A percentile compares a stretch with the other conserved stretches of the same genome.
Conservation (phyloP, 2,113 vertebrate genomes). For the Nothoprocta perdicaria region DNA sequence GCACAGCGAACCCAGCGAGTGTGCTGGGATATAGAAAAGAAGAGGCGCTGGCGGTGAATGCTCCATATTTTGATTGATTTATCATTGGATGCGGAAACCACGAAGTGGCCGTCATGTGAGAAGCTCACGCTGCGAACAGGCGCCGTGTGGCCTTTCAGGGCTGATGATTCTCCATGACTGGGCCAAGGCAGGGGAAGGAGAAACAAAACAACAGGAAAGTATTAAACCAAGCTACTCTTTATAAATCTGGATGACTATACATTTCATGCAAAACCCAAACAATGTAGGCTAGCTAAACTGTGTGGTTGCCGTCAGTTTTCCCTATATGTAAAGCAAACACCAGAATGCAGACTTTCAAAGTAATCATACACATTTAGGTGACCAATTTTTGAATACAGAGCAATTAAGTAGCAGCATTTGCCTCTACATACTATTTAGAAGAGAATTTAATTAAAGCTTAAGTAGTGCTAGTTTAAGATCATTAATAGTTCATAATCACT, state of each 20-base stretch:
- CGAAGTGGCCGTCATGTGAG: slow-evolving; percentile 82
- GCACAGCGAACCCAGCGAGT: slow-evolving; percentile 93
- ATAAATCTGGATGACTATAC: not conserved
- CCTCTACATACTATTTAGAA: not conserved
- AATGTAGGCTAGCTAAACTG: not conserved
- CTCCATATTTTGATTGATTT: slow-evolving; percentile 94
- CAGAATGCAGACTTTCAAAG: not conserved
- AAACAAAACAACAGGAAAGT: not conserved
- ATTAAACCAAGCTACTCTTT: not conserved
- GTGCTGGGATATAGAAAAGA: slow-evolving; percentile 89
- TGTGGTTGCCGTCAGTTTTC: not conserved
- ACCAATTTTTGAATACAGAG: not conserved
- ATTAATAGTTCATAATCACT: not conserved
- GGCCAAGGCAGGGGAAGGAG: rapidly evolving
- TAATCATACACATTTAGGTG: not conserved
- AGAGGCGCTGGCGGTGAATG: slow-evolving; percentile 80
- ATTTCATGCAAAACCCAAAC: not conserved
- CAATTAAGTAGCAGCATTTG: not conserved
- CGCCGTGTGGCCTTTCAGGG: slow-evolving; percentile 90
- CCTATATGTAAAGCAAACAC: not conserved
- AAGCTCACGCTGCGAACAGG: slow-evolving; percentile 89
- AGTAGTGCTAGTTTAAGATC: not conserved
- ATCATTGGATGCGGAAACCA: slow-evolving; percentile 93
- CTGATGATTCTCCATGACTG: slow-evolving; percentile 88
- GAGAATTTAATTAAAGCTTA: not conserved